phyloP scores from a whole-genome alignment of 2,888 invertebrate genomes.

The Molorchus minor region DNA sequence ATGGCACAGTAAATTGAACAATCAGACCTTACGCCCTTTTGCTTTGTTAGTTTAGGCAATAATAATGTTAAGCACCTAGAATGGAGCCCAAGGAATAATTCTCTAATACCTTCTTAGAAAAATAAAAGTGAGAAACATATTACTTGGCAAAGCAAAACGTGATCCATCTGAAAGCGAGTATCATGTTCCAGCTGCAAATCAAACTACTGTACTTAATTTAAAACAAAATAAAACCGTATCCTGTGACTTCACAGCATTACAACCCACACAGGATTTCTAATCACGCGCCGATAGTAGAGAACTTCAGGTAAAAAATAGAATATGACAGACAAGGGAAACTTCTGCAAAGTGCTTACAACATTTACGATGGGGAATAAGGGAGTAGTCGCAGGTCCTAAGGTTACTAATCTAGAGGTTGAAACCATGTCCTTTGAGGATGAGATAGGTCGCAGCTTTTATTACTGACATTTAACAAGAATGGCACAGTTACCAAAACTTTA shows the following conservation, averaged over 20 bases:
- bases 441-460: constrained; percentile 52
- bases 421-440: constrained; percentile 46
- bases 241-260: constrained; percentile 37
- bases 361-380: constrained; percentile 35
- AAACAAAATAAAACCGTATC: constrained; percentile 39
- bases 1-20: too few relatives aligned
- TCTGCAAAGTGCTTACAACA: constrained; percentile 49
- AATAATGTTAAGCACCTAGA: too few relatives aligned
- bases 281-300: constrained; percentile 48
- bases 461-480: constrained; percentile 47
- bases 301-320: constrained; percentile 51
- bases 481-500: background rate
- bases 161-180: too few relatives aligned
- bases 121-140: too few relatives aligned
- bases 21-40: too few relatives aligned
- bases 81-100: too few relatives aligned
- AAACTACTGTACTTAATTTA: constrained; percentile 41
- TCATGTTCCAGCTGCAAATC: constrained; percentile 35
- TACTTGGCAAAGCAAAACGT: too few relatives aligned
- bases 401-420: constrained; percentile 43
- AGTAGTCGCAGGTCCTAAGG: constrained; percentile 36
- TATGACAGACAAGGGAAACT: constrained; percentile 47
- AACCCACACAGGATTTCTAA: constrained; percentile 41
- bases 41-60: too few relatives aligned
- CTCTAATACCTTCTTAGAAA: too few relatives aligned